These are phyloP conservation scores for Corydoras maculifer DNA, from an alignment of 2,113 vertebrate genomes.

Conservation along the genomic window DNA sequence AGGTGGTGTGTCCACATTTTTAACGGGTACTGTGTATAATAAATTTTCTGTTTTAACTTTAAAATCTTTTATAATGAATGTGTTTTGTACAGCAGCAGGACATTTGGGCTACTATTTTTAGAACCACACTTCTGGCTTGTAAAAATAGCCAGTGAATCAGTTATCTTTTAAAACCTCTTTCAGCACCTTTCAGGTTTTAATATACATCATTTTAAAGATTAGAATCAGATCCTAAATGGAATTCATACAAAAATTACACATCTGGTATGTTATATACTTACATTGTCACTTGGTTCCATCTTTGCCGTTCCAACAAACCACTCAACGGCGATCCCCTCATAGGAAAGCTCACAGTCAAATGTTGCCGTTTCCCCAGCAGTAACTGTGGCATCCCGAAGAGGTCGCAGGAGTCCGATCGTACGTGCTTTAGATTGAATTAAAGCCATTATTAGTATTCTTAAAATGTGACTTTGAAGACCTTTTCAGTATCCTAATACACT, in stretches of 20 bases:
- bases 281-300: conserved; percentile 84
- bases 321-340: conserved; percentile 85
- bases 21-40: not conserved
- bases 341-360: conserved; percentile 93
- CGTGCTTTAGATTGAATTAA: conserved; percentile 76
- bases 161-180: conserved; percentile 34
- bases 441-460: conserved; percentile 61
- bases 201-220: too few relatives aligned
- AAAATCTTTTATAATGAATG: not conserved
- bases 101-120: conserved; percentile 8
- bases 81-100: not conserved
- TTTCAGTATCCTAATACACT: conserved; percentile 50
- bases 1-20: too few relatives aligned
- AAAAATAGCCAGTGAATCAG: conserved; percentile 45
- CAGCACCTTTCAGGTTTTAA: not conserved
- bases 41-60: not conserved
- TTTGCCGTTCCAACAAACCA: conserved; percentile 86
- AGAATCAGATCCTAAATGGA: too few relatives aligned
- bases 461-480: conserved; percentile 29
- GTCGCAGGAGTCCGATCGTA: conserved; percentile 74
- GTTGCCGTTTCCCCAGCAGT: conserved; percentile 91
- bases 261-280: conserved; percentile 53
- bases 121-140: conserved; percentile 31
- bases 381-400: conserved; percentile 89
- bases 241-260: not conserved